Conservation (phyloP, 2,888 invertebrate species). For the Dichetophora obliterata region DNA sequence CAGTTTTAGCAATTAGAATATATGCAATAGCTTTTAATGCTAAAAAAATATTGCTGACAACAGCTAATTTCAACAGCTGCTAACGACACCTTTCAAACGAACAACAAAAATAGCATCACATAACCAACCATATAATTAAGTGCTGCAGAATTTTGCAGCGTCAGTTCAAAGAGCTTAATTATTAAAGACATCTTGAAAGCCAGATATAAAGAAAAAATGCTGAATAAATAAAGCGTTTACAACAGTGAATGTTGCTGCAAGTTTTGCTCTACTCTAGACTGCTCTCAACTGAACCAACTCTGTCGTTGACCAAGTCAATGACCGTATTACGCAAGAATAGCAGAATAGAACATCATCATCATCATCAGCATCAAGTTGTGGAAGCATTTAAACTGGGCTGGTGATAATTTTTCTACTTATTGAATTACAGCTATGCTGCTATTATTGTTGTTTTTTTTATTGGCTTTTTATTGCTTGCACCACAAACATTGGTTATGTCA, state of each 20-base stretch:
- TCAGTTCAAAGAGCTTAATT: too few species aligned
- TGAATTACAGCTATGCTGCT: slow-evolving; percentile 13
- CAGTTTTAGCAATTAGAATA: not conserved
- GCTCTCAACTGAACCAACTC: not conserved
- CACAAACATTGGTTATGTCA: slow-evolving; percentile 14
- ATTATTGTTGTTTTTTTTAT: not conserved
- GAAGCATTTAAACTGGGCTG: not conserved
- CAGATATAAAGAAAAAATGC: not conserved
- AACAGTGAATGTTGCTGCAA: not conserved
- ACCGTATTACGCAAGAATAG: slow-evolving; percentile 61
- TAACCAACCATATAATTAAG: too few species aligned
- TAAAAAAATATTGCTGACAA: not conserved
- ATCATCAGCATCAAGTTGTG: too few species aligned
- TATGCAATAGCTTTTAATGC: not conserved
- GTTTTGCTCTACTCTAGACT: not conserved
- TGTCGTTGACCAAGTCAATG: slow-evolving; percentile 54
- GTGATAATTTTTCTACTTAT: not conserved
- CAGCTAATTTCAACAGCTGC: not conserved
- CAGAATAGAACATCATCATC: not conserved
- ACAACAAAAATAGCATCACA: not conserved
- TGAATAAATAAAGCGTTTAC: not conserved
- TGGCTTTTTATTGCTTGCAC: not conserved
- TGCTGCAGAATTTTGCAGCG: too few species aligned
- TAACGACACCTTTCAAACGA: not conserved
- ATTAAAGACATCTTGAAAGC: not conserved